Conservation (phyloP, 2,888 invertebrate species). For the Oscheius sp. region DNA sequence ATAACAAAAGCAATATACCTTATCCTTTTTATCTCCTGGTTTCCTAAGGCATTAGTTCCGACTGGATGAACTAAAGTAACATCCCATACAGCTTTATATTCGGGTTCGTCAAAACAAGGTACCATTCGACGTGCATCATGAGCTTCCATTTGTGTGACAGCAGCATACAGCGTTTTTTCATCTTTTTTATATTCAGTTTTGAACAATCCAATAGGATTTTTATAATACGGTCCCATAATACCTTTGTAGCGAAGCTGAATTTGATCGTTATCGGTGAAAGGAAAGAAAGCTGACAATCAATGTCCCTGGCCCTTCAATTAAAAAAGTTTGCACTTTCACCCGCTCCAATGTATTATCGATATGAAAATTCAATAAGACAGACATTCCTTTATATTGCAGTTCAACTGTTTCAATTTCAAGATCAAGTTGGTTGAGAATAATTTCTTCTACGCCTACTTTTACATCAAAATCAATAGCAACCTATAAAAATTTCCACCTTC, state of each 20-base stretch:
- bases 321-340: too few species aligned
- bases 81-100: neutral
- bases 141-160: neutral
- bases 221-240: neutral
- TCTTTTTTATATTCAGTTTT: neutral
- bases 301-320: too few species aligned
- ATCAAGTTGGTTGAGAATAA: neutral
- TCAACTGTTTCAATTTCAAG: too few species aligned
- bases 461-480: neutral
- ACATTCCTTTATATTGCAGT: too few species aligned
- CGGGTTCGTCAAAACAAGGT: slow-evolving; percentile 1
- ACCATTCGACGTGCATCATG: neutral
- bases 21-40: neutral
- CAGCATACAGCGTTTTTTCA: neutral
- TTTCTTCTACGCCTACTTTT: neutral
- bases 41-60: neutral
- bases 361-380: too few species aligned
- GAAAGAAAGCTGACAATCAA: too few species aligned
- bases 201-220: neutral
- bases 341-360: too few species aligned
- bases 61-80: neutral
- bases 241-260: neutral
- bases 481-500: neutral
- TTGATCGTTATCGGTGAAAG: too few species aligned
- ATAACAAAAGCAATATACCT: neutral